phyloP scores from a whole-genome alignment of 2,888 invertebrate genomes.

The Phortica magna region DNA sequence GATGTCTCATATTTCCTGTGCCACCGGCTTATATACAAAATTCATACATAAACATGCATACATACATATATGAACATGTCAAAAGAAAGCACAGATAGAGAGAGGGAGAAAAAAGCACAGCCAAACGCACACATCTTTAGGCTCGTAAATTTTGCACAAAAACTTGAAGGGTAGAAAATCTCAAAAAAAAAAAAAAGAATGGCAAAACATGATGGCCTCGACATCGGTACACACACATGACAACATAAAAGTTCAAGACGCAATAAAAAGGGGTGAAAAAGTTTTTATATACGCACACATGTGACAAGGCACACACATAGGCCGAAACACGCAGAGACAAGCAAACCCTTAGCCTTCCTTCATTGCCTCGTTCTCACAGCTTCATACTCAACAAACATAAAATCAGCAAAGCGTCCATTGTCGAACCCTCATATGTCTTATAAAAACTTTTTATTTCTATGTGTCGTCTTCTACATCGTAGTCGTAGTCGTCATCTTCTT shows the following conservation, averaged over 20 bases:
- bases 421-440: constrained; percentile 62
- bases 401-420: constrained; percentile 41
- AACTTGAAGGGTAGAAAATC: constrained; percentile 29
- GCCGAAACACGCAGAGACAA: neutral
- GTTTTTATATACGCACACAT: constrained; percentile 61
- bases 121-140: constrained; percentile 38
- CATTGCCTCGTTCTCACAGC: neutral
- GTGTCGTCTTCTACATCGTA: constrained; percentile 42
- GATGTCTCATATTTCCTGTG: constrained; percentile 73
- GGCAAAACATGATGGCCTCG: constrained; percentile 28
- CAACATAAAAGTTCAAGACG: constrained; percentile 69
- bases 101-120: neutral
- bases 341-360: neutral
- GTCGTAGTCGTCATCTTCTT: constrained; percentile 1
- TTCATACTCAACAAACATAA: constrained; percentile 36
- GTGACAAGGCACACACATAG: constrained; percentile 59
- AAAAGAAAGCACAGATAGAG: constrained; percentile 26
- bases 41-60: constrained; percentile 41
- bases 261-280: constrained; percentile 70
- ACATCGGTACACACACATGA: constrained; percentile 1
- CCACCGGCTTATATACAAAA: constrained; percentile 48
- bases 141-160: constrained; percentile 54
- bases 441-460: constrained; percentile 70
- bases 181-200: neutral
- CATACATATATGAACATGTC: constrained; percentile 24